Conservation (phyloP, 2,113 vertebrate species). For the Peromyscus californicus region DNA sequence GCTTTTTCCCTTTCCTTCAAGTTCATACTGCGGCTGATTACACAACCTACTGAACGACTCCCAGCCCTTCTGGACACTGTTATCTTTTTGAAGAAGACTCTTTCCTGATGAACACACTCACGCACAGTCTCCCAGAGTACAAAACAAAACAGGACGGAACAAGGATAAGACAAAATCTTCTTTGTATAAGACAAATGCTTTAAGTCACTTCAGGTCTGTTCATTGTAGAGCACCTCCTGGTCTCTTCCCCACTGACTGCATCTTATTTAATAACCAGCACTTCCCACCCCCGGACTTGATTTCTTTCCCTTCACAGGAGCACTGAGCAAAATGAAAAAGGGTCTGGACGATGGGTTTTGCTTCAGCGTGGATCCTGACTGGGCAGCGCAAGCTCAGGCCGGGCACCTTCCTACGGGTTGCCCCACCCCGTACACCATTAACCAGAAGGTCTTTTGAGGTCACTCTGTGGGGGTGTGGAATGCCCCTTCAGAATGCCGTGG, state of each 20-base stretch:
- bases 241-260: background rate
- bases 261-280: background rate
- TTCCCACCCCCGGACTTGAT: background rate
- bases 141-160: background rate
- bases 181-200: conserved; percentile 10
- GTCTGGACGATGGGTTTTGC: background rate
- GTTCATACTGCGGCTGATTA: conserved; percentile 17
- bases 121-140: background rate
- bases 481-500: background rate
- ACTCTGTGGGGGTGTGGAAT: background rate
- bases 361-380: background rate
- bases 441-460: background rate
- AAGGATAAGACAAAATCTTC: background rate
- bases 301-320: background rate
- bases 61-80: background rate
- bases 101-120: background rate
- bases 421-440: background rate
- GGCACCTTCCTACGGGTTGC: background rate
- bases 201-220: conserved; percentile 8
- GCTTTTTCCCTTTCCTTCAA: background rate
- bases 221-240: background rate
- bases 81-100: background rate
- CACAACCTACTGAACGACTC: background rate
- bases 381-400: background rate
- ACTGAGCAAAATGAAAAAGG: background rate